phyloP scores from a whole-genome alignment of 30 jellyfish, hydroid and myxozoan genomes.

The Hydractinia symbiolongicarpus region DNA sequence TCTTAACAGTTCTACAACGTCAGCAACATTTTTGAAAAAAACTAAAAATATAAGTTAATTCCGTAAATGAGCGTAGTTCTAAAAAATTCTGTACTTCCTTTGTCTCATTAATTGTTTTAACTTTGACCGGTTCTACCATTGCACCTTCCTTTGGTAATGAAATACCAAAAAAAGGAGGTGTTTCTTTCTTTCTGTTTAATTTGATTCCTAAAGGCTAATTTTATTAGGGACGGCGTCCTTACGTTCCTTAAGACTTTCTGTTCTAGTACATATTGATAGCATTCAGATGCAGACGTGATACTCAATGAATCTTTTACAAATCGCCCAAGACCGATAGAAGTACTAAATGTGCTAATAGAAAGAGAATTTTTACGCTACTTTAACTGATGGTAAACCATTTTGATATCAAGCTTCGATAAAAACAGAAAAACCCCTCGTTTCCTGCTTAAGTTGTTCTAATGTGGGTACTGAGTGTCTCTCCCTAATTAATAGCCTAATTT shows the following conservation, averaged over 20 bases:
- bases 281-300: constrained; percentile 59
- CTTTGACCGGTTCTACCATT: neutral
- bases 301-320: constrained; percentile 58
- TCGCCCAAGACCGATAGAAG: constrained; percentile 36
- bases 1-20: neutral
- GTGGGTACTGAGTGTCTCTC: constrained; percentile 39
- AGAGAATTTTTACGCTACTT: constrained; percentile 26
- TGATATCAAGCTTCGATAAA: constrained; percentile 15
- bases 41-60: neutral
- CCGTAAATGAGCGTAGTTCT: neutral
- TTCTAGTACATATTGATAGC: constrained; percentile 31
- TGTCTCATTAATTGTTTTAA: neutral
- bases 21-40: constrained; percentile 1
- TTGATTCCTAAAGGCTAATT: constrained; percentile 31
- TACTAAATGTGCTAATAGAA: constrained; percentile 33
- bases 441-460: constrained; percentile 39
- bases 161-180: constrained; percentile 4
- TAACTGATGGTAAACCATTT: constrained; percentile 34
- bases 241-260: constrained; percentile 21
- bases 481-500: constrained; percentile 25
- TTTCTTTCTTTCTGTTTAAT: constrained; percentile 27
- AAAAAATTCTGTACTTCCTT: neutral
- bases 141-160: neutral
- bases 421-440: constrained; percentile 22
- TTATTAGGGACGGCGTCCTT: constrained; percentile 26